phyloP scores from a whole-genome alignment of 2,113 vertebrate species.

The Eolophus roseicapilla region DNA sequence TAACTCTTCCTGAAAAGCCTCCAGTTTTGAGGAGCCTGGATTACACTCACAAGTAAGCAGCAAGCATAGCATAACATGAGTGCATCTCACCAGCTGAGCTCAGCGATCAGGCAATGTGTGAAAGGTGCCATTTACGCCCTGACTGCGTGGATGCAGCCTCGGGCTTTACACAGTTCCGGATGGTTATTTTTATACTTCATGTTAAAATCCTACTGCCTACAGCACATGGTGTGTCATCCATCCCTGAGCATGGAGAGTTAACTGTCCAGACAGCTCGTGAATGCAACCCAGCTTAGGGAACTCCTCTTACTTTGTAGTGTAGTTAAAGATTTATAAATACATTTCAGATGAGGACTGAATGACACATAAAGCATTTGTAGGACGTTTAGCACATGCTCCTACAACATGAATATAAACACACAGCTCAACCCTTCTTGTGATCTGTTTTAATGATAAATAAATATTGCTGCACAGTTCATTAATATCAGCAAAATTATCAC shows the following conservation, averaged over 20 bases:
- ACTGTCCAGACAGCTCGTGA: not conserved
- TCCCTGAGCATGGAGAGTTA: not conserved
- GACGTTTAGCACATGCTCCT: not conserved
- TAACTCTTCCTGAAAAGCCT: not conserved
- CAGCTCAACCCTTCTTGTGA: not conserved
- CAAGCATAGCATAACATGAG: not conserved
- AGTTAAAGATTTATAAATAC: slow-evolving; percentile 38
- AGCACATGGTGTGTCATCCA: not conserved
- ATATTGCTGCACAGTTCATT: not conserved
- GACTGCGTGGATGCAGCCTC: not conserved
- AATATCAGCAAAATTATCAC: not conserved
- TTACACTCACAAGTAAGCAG: not conserved
- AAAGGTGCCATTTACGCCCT: not conserved
- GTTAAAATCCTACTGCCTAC: not conserved
- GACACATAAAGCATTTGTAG: not conserved
- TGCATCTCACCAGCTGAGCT: not conserved
- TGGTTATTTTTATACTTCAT: not conserved
- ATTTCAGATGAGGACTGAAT: not conserved
- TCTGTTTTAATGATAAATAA: not conserved
- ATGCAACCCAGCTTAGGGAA: not conserved
- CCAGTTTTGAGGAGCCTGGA: not conserved
- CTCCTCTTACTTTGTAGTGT: not conserved
- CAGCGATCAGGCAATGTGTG: not conserved
- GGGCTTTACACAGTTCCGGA: rapidly evolving
- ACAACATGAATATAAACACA: not conserved